phyloP scores from a whole-genome alignment of 2,888 invertebrate genomes.

The Amphipoea oculea region DNA sequence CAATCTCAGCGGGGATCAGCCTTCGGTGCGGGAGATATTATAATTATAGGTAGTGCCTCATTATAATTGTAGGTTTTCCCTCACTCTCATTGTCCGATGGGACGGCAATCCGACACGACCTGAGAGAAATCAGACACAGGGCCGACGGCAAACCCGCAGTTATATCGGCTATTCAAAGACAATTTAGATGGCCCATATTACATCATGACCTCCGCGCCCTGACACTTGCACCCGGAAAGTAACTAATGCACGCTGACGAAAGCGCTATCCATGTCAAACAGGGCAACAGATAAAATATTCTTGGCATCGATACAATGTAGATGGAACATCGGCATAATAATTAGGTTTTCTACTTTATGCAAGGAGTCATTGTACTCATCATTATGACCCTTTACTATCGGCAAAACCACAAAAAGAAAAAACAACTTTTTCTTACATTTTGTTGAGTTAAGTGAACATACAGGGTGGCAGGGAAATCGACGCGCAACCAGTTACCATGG shows the following conservation, averaged over 20 bases:
- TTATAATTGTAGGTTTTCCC: neutral
- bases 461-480: too few relatives aligned
- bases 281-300: neutral
- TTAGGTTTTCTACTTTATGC: neutral
- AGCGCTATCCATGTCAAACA: neutral
- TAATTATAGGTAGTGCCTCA: neutral
- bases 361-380: neutral
- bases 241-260: constrained; percentile 30
- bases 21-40: neutral
- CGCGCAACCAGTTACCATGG: too few relatives aligned
- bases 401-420: neutral
- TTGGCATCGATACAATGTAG: neutral
- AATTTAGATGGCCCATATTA: constrained; percentile 36
- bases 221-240: constrained; percentile 20
- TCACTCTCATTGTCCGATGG: neutral
- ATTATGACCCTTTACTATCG: neutral
- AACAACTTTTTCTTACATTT: too few relatives aligned
- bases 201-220: constrained; percentile 3
- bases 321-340: neutral
- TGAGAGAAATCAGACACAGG: neutral
- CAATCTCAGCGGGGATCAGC: neutral
- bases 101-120: neutral
- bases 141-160: neutral
- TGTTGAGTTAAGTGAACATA: too few relatives aligned
- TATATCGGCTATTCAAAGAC: neutral